Evolutionary conservation across 2,888 invertebrate species (phyloP).

Genomic region (Strigamia transsilvanica): DNA sequence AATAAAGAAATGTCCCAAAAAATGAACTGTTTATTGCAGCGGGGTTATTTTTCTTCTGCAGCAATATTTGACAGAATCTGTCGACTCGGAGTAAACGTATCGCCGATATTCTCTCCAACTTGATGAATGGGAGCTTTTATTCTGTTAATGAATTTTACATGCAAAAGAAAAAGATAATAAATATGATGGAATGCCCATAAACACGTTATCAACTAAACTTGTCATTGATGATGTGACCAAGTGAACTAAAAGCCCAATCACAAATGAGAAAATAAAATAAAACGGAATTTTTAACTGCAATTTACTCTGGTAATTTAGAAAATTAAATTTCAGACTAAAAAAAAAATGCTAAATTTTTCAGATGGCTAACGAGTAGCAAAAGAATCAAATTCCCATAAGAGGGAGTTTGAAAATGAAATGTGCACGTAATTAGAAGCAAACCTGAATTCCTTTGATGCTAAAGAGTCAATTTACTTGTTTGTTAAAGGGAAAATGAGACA

Average conservation of each 20-base stretch:
- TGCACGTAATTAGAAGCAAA: conserved; percentile 14
- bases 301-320: neutral
- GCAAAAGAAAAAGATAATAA: conserved; percentile 33
- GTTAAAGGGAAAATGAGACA: conserved; percentile 20
- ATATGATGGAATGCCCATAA: neutral
- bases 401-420: neutral
- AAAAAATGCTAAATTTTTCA: neutral
- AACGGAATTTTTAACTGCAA: neutral
- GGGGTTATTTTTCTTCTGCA: conserved; percentile 5
- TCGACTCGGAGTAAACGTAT: neutral
- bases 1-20: neutral
- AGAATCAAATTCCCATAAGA: neutral
- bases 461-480: conserved; percentile 22
- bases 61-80: conserved; percentile 11
- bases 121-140: conserved; percentile 33
- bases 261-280: neutral
- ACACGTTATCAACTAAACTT: neutral
- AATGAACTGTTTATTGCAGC: conserved; percentile 3
- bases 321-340: neutral
- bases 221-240: neutral
- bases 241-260: neutral
- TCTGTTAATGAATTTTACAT: conserved; percentile 34
- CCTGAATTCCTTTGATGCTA: conserved; percentile 1
- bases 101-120: neutral
- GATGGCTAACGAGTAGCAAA: neutral